A percentile compares a stretch with the other conserved stretches of the same genome.
Conservation (phyloP, 1,140 invertebrate species). For the Drosophila albomicans region DNA sequence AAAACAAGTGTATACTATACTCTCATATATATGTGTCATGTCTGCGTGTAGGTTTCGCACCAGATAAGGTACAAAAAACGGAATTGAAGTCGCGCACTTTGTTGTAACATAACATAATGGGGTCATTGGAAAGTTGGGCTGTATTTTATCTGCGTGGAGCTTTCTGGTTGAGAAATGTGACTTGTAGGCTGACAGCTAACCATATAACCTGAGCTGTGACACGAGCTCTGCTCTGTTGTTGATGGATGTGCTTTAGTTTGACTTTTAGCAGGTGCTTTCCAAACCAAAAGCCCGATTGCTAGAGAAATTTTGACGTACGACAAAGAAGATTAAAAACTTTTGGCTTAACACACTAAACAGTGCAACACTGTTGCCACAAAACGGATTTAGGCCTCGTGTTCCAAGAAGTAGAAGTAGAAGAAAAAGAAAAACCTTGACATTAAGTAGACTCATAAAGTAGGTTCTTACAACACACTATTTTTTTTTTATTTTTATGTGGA, state of each 20-base stretch:
- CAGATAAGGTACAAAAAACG: constrained; percentile 35
- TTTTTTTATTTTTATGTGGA: neutral
- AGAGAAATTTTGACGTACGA: constrained; percentile 9
- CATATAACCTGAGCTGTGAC: constrained; percentile 29
- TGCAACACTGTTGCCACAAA: neutral
- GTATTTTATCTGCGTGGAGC: constrained; percentile 35
- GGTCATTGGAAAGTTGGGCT: constrained; percentile 56
- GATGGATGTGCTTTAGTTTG: constrained; percentile 31
- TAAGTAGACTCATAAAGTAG: neutral
- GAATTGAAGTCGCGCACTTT: constrained; percentile 32
- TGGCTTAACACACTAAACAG: constrained; percentile 1
- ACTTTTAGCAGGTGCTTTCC: constrained; percentile 29
- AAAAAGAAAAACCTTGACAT: constrained; percentile 3
- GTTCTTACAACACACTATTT: neutral
- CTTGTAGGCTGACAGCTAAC: constrained; percentile 35
- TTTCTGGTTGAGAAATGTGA: constrained; percentile 37
- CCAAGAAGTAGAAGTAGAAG: too few relatives aligned
- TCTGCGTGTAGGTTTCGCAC: constrained; percentile 38
- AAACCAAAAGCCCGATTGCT: neutral
- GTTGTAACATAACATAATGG: constrained; percentile 9
- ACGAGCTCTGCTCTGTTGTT: constrained; percentile 6
- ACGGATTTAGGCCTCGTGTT: too few relatives aligned
- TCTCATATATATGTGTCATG: neutral
- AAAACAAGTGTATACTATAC: constrained; percentile 28
- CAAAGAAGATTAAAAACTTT: neutral